Conservation (phyloP, 2,888 invertebrate species). For the Leptinotarsa tumamoca region DNA sequence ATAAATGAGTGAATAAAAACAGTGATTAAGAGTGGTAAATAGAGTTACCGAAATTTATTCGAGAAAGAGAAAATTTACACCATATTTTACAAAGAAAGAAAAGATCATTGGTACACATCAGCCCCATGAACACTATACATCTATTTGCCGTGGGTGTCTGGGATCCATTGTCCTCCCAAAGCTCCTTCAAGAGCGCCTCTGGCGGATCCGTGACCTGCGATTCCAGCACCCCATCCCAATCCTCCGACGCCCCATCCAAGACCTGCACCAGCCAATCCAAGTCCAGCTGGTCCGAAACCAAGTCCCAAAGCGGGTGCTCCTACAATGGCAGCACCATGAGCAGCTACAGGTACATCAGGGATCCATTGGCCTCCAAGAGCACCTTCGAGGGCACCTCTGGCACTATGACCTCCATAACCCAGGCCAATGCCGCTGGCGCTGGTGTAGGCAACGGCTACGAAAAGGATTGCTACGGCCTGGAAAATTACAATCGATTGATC, state of each 20-base stretch:
- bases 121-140: constrained; percentile 5
- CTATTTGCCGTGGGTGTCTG: constrained; percentile 20
- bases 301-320: constrained; percentile 26
- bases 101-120: constrained; percentile 8
- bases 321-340: constrained; percentile 31
- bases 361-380: constrained; percentile 48
- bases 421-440: constrained; percentile 42
- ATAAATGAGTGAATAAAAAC: neutral
- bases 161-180: constrained; percentile 41
- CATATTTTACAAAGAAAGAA: constrained; percentile 10
- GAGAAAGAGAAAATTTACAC: constrained; percentile 6
- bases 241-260: constrained; percentile 29
- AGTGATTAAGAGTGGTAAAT: neutral
- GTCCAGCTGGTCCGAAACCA: constrained; percentile 21
- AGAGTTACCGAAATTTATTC: constrained; percentile 17
- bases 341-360: constrained; percentile 44
- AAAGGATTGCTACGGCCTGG: constrained; percentile 52
- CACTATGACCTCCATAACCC: constrained; percentile 42
- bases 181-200: constrained; percentile 45
- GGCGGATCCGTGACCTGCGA: constrained; percentile 40
- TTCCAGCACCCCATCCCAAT: constrained; percentile 24
- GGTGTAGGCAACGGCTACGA: constrained; percentile 53
- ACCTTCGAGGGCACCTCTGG: constrained; percentile 45
- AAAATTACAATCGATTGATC: neutral
- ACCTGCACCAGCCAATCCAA: constrained; percentile 33